Percentiles rank a stretch among this genome's conserved stretches.
Conservation (phyloP, 2,888 invertebrate species). For the Lobophora halterata region DNA sequence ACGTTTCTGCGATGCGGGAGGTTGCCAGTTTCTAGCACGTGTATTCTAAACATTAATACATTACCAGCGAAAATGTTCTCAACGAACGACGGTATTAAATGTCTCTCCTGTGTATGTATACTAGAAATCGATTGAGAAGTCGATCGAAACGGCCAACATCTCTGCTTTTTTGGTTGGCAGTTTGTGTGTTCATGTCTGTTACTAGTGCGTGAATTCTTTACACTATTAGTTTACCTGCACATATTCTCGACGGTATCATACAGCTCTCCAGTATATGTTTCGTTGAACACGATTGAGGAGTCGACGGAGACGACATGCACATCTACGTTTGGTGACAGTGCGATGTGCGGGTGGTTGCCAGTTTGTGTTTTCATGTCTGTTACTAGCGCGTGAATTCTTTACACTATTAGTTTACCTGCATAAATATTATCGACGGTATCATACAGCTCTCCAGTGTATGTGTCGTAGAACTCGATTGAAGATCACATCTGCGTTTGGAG, state of each 20-base stretch:
- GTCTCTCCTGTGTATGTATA: too few species aligned
- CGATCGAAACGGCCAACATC: too few species aligned
- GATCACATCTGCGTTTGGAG: slow-evolving; percentile 89
- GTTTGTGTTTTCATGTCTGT: slow-evolving; percentile 83
- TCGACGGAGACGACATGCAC: slow-evolving; percentile 86
- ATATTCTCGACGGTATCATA: slow-evolving; percentile 85
- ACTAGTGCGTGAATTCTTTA: too few species aligned
- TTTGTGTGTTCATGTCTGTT: too few species aligned
- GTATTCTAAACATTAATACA: too few species aligned
- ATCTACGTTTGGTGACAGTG: slow-evolving; percentile 89
- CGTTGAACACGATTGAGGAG: slow-evolving; percentile 85
- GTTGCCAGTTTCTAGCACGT: too few species aligned
- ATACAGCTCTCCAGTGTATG: slow-evolving; percentile 83
- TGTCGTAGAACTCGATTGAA: slow-evolving; percentile 86
- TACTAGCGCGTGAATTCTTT: slow-evolving; percentile 84
- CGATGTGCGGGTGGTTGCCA: slow-evolving; percentile 80
- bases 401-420: slow-evolving; percentile 60
- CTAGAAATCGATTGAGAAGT: too few species aligned
- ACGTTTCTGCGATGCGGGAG: too few species aligned
- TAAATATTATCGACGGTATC: slow-evolving; percentile 84
- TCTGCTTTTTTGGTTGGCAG: too few species aligned
- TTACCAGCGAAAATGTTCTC: too few species aligned
- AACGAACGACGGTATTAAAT: too few species aligned
- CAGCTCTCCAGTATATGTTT: slow-evolving; percentile 82
- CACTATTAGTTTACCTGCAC: slow-evolving; percentile 82